Base-by-base conservation (phyloP, 2,888 invertebrate species). In the Bombylius major region DNA sequence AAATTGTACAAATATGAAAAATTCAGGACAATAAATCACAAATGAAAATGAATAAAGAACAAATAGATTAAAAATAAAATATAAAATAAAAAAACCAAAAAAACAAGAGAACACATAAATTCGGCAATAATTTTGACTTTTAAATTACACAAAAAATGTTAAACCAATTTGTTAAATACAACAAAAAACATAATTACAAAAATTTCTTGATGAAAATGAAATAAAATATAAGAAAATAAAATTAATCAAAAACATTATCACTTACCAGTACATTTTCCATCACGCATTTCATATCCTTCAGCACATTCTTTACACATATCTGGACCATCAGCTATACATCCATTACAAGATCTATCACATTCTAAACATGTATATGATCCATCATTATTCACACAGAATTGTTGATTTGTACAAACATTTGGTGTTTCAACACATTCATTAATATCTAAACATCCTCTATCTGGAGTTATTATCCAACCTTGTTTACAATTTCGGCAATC, bases 361-460 rank as follows among this genome's bases (percentile, higher is more conserved):
- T 79, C 82, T 46, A 72, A 62, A 55, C 95, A 95, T 11, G 78
- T 75, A 67, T 80, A 90, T 0, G 89, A 87, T 8, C 96, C 95
- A 54, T 90, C 87, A 12, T 84, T 87, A 69, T 96, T 96, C 5
- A 91, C 80, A 70, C 96, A 96, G 69, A 93, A 94, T 67, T 93
- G 82, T 66, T 86, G 81, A 3, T 77, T 75, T 0, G 75, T 76
- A 64, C 83, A 86, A 53, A 73, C 75, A 7, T 76, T 63, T 14
- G 75, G 72, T 12, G 74, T 68, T 39, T 78, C 73, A 6, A 83
- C 72, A 72, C 95, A 96, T 72, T 95, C 95, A 68, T 95, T 86
- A 1, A 92, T 70, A 69, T 95, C 95, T 47, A 80, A 65, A 66
- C 96, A 96, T 0, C 93, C 95, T 0, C 88, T 80, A 36, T 84